These are phyloP conservation scores for Eristalis intricaria DNA, from an alignment of 2,888 invertebrate species.

Conservation along the genomic window DNA sequence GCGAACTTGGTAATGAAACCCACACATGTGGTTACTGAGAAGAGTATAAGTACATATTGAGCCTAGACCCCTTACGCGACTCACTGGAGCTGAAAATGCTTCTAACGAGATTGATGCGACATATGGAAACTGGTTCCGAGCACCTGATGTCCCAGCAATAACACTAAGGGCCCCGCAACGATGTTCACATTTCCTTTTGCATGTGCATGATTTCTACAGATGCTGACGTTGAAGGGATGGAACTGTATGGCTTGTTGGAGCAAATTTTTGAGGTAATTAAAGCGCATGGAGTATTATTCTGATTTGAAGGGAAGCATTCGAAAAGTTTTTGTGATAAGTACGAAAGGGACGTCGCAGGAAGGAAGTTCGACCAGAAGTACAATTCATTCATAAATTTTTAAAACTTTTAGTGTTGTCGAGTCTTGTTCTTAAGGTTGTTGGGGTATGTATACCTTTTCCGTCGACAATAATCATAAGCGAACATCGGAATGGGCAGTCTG, in stretches of 20 bases:
- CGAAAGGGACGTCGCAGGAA: no score
- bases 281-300: background rate
- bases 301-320: no score
- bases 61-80: conserved; percentile 11
- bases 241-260: background rate
- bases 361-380: no score
- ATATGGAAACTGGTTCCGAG: background rate
- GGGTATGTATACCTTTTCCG: no score
- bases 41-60: conserved; percentile 7
- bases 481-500: no score
- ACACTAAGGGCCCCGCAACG: background rate
- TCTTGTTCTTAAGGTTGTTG: no score
- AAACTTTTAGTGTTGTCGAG: no score
- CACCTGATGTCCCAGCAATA: background rate
- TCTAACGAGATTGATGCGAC: conserved; percentile 23
- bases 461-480: no score
- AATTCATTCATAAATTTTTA: no score
- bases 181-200: background rate
- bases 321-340: no score
- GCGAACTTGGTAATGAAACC: background rate
- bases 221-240: background rate
- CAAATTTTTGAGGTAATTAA: background rate
- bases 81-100: conserved; percentile 35
- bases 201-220: background rate
- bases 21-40: background rate